phyloP scores from a whole-genome alignment of 2,888 invertebrate genomes.

The Ephialtes manifestator region DNA sequence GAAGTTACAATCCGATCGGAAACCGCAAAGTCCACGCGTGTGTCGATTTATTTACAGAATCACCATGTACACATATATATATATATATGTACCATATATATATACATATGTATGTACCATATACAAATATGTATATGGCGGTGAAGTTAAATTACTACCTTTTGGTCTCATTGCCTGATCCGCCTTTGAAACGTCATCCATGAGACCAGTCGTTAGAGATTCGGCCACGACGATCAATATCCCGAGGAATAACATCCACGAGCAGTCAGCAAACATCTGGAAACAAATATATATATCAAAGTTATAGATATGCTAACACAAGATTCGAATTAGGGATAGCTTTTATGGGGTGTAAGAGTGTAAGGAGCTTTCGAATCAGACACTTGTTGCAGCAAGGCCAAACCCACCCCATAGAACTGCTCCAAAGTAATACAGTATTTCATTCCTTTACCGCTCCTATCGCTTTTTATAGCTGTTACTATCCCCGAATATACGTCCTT shows the following conservation, averaged over 20 bases:
- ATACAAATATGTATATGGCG: too few relatives aligned
- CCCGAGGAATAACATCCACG: constrained; percentile 76
- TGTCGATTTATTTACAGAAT: too few relatives aligned
- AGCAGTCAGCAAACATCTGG: constrained; percentile 78
- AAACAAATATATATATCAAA: neutral
- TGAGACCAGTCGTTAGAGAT: constrained; percentile 79
- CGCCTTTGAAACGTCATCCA: constrained; percentile 80
- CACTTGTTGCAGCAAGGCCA: constrained; percentile 69
- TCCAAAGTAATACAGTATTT: neutral
- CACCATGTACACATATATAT: too few relatives aligned
- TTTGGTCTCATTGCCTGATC: constrained; percentile 81
- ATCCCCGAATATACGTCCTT: neutral
- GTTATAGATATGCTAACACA: neutral
- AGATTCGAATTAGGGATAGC: neutral
- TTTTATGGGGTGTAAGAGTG: constrained; percentile 13
- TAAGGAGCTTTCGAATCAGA: constrained; percentile 52
- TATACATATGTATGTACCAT: too few relatives aligned
- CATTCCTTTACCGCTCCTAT: neutral
- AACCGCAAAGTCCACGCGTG: too few relatives aligned
- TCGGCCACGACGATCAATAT: constrained; percentile 74
- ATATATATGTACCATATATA: too few relatives aligned
- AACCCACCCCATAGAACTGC: constrained; percentile 14
- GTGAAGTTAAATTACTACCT: constrained; percentile 73
- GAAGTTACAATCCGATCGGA: too few relatives aligned
- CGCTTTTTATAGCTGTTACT: neutral